Evolutionary conservation across 2,888 invertebrate species (phyloP).

Genomic region (Cybosia mesomella): DNA sequence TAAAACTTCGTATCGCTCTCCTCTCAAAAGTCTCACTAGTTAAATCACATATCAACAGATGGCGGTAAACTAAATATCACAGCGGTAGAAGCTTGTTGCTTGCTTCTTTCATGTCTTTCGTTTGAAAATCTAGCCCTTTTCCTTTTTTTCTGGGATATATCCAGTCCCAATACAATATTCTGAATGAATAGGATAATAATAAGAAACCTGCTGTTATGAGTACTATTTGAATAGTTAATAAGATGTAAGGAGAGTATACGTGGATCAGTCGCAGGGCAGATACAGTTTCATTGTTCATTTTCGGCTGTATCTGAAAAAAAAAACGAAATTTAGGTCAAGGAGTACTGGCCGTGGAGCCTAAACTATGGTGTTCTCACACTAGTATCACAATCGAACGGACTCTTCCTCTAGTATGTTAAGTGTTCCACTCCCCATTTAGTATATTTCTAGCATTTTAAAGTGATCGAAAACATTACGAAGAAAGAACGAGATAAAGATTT

Average conservation of each 20-base stretch:
- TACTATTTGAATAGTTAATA: slow-evolving; percentile 45
- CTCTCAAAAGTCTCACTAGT: neutral
- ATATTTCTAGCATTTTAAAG: too few relatives aligned
- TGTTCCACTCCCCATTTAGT: too few relatives aligned
- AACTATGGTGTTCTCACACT: too few relatives aligned
- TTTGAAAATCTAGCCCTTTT: slow-evolving; percentile 10
- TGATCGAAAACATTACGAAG: too few relatives aligned
- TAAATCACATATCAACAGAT: slow-evolving; percentile 6
- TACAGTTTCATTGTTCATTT: slow-evolving; percentile 49
- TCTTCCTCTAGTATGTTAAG: too few relatives aligned
- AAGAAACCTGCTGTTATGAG: slow-evolving; percentile 28
- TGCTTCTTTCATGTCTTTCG: slow-evolving; percentile 18
- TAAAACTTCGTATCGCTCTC: neutral
- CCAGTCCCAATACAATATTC: slow-evolving; percentile 36
- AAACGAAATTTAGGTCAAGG: neutral
- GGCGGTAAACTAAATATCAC: slow-evolving; percentile 1
- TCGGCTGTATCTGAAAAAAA: slow-evolving; percentile 61
- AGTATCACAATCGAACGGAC: too few relatives aligned
- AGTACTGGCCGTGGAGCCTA: neutral
- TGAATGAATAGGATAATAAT: slow-evolving; percentile 33
- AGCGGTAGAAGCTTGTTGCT: slow-evolving; percentile 36
- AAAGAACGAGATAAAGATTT: too few relatives aligned
- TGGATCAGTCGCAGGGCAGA: slow-evolving; percentile 48
- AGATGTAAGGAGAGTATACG: slow-evolving; percentile 49
- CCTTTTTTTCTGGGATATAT: slow-evolving; percentile 29